Evolutionary conservation across 2,113 vertebrate species (phyloP).

Genomic region (Saimiri boliviensis): DNA sequence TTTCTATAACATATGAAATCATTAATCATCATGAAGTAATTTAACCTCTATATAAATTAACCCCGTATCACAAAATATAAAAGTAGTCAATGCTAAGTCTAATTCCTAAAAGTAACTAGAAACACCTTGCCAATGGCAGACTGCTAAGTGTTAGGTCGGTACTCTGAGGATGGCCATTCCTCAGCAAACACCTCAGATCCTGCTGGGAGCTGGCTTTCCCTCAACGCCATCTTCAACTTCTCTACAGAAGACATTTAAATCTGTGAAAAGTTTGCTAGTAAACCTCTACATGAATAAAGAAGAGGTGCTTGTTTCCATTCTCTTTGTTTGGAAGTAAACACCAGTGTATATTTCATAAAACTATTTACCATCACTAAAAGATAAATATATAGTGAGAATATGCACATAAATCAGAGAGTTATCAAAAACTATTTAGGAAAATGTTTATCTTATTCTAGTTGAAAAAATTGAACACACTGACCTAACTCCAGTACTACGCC

Average conservation of each 20-base stretch:
- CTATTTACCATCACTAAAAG: not conserved
- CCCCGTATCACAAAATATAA: not conserved
- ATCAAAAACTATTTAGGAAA: not conserved
- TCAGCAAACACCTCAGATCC: not conserved
- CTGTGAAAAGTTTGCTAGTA: not conserved
- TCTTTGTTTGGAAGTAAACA: not conserved
- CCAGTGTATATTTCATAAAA: not conserved
- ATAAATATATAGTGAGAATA: not conserved
- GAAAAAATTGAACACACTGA: not conserved
- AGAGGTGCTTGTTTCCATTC: not conserved
- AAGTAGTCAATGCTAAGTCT: not conserved
- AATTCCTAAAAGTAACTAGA: conserved; percentile 35
- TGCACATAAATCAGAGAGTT: not conserved
- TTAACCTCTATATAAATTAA: not conserved
- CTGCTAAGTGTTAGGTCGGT: not conserved
- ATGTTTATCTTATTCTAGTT: not conserved
- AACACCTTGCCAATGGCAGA: not conserved
- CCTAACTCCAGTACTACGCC: not conserved
- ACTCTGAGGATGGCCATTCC: not conserved
- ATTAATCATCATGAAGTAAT: not conserved
- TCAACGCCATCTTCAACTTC: not conserved
- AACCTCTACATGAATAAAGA: not conserved
- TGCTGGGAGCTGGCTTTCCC: not conserved
- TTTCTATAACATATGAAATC: conserved; percentile 3
- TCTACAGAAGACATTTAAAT: not conserved